Evolutionary conservation across 2,888 invertebrate species (phyloP).

Genomic region (Orgyia antiqua): DNA sequence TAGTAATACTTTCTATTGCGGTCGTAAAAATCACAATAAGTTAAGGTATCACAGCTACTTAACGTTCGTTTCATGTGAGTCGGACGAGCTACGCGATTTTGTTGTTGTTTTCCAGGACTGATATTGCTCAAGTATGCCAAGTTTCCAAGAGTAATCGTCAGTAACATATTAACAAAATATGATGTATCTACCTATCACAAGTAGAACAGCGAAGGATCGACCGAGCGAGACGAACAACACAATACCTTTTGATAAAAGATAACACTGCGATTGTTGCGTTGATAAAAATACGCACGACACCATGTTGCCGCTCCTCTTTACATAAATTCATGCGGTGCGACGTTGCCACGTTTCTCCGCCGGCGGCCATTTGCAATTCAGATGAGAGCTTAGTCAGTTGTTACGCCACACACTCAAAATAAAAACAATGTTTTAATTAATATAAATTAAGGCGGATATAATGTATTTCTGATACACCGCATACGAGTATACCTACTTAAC

Average conservation of each 20-base stretch:
- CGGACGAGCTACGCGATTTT: no score
- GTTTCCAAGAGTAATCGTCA: no score
- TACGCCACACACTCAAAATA: slow-evolving; percentile 66
- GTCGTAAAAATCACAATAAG: no score
- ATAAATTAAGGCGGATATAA: slow-evolving; percentile 38
- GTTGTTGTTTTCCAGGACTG: no score
- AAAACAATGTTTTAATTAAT: slow-evolving; percentile 57
- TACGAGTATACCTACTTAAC: no score
- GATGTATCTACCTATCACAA: slow-evolving; percentile 2
- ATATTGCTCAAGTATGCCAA: no score
- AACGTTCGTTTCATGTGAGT: no score
- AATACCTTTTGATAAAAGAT: slow-evolving; percentile 48
- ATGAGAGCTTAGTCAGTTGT: slow-evolving; percentile 44
- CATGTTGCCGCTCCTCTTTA: slow-evolving; percentile 39
- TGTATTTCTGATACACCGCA: no score
- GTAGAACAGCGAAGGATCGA: no score
- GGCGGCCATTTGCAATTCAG: slow-evolving; percentile 66
- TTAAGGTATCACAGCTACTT: no score
- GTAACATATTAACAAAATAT: no score
- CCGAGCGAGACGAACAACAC: slow-evolving; percentile 23
- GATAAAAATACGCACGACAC: slow-evolving; percentile 65
- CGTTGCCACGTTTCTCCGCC: slow-evolving; percentile 47
- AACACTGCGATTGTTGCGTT: slow-evolving; percentile 38
- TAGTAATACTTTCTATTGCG: no score
- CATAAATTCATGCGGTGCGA: slow-evolving; percentile 38